Base-by-base conservation (phyloP, 1,140 invertebrate genomes). In the Colletes gigas region DNA sequence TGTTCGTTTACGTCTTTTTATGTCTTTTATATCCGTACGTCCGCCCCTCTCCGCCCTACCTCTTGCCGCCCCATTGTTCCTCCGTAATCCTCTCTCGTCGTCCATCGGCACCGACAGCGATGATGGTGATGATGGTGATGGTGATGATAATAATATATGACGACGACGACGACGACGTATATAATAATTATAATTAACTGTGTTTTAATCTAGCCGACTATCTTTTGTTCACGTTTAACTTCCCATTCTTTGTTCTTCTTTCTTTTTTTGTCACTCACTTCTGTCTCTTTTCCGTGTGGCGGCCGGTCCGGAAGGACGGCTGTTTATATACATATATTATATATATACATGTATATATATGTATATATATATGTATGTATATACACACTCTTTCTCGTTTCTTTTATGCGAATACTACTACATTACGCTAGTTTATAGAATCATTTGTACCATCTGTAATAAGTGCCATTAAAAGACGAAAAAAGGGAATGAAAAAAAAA, bases 381-480 rank as follows among this genome's bases (percentile, higher is more conserved):
- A 66, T 66, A 72, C 66, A 77, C 75, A 47, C 41, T 72, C n/a
- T 65, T 76, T 84, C 71, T 80, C 67, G 55, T 76, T 75, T 81
- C 73, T 72, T 78, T 80, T 89, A 82, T 89, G 81, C 72, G 74
- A 88, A 79, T 78, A 85, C 72, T 70, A 67, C 66, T 63, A 75
- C 62, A 70, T 83, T 82, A 81, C 78, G 77, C 82, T 90, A 90
- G 88, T 90, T 89, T 91, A 87, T 92, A 92, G 90, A 90, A 92
- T 88, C 85, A 92, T 92, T 92, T 92, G 91, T 92, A 92, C 91
- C 91, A 92, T 91, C 91, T 91, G 89, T 92, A 92, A 88, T 91
- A 92, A 92, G 88, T 90, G 88, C 88, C 82, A 89, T 88, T 90
- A 85, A 88, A 88, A 88, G 65, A 86, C 82, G 69, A 84, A 87